A percentile compares a stretch with the other conserved stretches of the same genome.
Conservation (phyloP, 2,797 vertebrate genomes). For the Peromyscus eremicus region DNA sequence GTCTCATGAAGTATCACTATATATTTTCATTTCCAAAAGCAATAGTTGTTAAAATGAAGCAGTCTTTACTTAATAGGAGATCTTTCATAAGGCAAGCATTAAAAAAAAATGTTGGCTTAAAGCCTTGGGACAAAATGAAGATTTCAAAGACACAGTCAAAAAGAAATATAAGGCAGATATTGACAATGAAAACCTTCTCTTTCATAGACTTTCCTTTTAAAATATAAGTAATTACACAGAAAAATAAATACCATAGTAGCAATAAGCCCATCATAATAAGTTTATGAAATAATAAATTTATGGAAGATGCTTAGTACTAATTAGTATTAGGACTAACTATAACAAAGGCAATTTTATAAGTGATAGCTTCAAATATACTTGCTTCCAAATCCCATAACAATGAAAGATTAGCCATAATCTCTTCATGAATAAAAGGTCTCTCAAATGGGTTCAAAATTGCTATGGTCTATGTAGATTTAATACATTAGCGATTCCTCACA, state of each 20-base stretch:
- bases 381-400: not conserved
- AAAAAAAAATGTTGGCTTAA: not conserved
- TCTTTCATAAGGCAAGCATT: not conserved
- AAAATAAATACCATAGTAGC: not conserved
- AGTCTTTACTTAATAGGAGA: not conserved
- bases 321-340: slow-evolving; percentile 17
- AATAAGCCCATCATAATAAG: not conserved
- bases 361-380: not conserved
- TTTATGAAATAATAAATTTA: not conserved
- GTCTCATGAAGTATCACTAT: not conserved
- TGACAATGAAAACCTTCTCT: not conserved
- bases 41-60: not conserved
- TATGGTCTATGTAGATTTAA: not conserved
- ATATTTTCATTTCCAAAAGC: not conserved
- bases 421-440: not conserved
- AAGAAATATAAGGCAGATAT: not conserved
- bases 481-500: not conserved
- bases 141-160: not conserved
- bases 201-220: not conserved
- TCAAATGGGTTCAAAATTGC: not conserved
- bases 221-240: not conserved
- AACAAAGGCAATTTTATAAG: slow-evolving; percentile 13
- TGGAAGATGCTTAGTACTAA: not conserved
- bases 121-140: not conserved
- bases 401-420: not conserved